Evolutionary conservation across 2,113 vertebrate genomes (phyloP).

Genomic region (Isurus oxyrinchus): DNA sequence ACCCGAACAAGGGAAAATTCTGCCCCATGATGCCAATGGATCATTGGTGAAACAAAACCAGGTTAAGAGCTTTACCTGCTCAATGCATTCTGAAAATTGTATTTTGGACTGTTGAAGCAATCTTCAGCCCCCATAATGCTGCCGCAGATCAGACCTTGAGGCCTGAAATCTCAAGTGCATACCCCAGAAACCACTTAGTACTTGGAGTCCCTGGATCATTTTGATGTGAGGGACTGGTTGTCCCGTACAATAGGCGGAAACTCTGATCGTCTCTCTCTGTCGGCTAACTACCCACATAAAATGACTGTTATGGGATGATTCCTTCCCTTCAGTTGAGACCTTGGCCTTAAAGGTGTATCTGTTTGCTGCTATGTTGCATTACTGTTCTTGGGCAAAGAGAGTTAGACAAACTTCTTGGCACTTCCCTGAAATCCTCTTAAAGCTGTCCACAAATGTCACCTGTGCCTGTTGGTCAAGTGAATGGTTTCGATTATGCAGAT

Average conservation of each 20-base stretch:
- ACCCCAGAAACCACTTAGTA: neutral
- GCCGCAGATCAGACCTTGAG: neutral
- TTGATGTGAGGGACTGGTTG: neutral
- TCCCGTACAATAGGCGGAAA: neutral
- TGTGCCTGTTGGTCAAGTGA: neutral
- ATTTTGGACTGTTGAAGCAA: neutral
- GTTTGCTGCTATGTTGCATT: neutral
- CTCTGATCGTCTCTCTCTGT: neutral
- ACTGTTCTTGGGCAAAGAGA: too few relatives aligned
- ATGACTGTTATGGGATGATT: neutral
- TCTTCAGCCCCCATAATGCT: neutral
- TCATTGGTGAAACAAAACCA: neutral
- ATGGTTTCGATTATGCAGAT: neutral
- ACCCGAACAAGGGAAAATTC: too few relatives aligned
- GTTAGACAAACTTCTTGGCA: neutral
- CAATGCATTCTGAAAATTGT: neutral
- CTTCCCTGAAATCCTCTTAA: neutral
- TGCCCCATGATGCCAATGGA: neutral
- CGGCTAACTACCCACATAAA: neutral
- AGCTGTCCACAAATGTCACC: neutral
- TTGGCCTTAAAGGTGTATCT: neutral
- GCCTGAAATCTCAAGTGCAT: neutral
- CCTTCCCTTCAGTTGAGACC: neutral
- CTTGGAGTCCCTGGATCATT: neutral
- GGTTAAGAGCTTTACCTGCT: neutral